Evolutionary conservation across 2,888 invertebrate species (phyloP), one percentile per base, ranked within the genome.

Genomic region (Cancer borealis): DNA sequence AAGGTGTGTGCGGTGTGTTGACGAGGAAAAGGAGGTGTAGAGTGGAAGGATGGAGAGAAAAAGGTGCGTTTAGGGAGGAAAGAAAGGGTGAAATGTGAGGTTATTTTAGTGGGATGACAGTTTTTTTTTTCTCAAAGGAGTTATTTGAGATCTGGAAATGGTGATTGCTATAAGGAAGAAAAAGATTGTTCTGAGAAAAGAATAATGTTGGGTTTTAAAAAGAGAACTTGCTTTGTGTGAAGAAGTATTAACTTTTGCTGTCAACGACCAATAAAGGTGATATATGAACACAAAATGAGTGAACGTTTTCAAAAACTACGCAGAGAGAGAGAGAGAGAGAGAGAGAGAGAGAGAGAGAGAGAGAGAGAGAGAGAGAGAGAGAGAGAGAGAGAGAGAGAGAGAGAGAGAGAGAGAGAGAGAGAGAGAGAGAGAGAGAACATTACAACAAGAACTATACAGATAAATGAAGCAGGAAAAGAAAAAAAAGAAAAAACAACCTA

Each of bases 261-360:
- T 73, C 26, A 73, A 8, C 6, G 73, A n/a, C 73, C 21, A n/a
- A 21, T 26, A 5, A 73, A 26, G n/a, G 60, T 4, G 8, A 60
- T 60, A 60, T 88, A 88, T 88, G 88, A 39, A 45, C 47, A 88
- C n/a, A 88, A 47, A 21, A 30, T 46, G 88, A 45, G 60, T 60
- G 73, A 73, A 73, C n/a, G 73, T 4, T 17, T 5, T 73, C n/a
- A 73, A 73, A 73, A 26, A 73, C n/a, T 73, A 73, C 73, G 21
- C n/a, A 73, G n/a, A 73, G n/a, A 73, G 26, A 26, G 6, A 79
- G 26, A 26, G 79, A 79, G 79, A 79, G 84, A 84, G 39, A 84
- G 84, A 39, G 39, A 39, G 39, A 84, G 39, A 39, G 84, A 84
- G 39, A 84, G 84, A 84, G 39, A 39, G 84, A 84, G 39, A 84